phyloP scores from a whole-genome alignment of 2,113 vertebrate genomes.

The Serranochromis macrocephalus region DNA sequence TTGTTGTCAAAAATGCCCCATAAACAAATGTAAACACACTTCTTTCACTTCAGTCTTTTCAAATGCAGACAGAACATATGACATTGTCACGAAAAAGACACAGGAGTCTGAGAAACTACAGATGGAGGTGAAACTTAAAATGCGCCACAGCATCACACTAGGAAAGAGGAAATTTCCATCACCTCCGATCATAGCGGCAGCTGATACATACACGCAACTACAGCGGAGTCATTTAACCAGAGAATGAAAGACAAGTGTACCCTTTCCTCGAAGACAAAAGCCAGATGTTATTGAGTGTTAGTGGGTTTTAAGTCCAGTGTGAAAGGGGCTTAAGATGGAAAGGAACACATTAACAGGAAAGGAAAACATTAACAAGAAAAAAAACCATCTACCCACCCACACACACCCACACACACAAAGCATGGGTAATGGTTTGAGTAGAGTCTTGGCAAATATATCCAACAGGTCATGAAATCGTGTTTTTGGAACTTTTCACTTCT shows the following conservation, averaged over 20 bases:
- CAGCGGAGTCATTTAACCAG: neutral
- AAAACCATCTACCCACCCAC: neutral
- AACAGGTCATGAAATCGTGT: neutral
- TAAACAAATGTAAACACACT: neutral
- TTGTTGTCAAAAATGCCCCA: neutral
- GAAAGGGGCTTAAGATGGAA: neutral
- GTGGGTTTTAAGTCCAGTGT: neutral
- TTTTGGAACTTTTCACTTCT: neutral
- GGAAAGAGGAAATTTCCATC: neutral
- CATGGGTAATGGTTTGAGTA: neutral
- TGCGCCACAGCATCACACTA: neutral
- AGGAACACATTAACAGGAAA: neutral
- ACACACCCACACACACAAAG: neutral
- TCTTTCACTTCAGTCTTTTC: neutral
- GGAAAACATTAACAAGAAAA: neutral
- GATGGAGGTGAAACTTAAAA: neutral
- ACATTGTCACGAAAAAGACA: neutral
- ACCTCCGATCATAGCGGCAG: neutral
- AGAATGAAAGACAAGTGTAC: neutral
- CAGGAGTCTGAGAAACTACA: neutral
- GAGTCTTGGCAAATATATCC: neutral
- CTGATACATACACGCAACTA: neutral
- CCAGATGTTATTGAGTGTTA: neutral
- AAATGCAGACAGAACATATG: neutral
- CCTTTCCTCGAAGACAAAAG: neutral